These are phyloP conservation scores for Phrynosoma blainvillii DNA, from an alignment of 2,113 vertebrate genomes.

Conservation along the genomic window DNA sequence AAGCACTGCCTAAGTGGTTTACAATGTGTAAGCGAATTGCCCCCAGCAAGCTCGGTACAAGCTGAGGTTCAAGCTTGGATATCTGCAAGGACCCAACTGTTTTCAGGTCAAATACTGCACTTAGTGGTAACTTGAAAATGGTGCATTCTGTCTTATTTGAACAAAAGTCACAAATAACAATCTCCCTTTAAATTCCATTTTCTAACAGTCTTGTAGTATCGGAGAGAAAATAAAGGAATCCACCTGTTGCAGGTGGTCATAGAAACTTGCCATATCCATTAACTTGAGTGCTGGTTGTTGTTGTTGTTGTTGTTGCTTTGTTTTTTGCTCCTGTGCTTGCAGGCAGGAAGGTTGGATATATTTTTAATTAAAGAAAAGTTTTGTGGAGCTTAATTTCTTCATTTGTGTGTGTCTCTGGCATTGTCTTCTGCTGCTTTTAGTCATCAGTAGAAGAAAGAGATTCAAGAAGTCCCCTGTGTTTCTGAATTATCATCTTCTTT, in stretches of 20 bases:
- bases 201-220: not conserved
- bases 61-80: too few relatives aligned
- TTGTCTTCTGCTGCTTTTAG: conserved; percentile 26
- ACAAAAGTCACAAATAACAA: not conserved
- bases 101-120: too few relatives aligned
- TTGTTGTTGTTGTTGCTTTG: not conserved
- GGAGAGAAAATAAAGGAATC: not conserved
- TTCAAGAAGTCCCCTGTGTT: conserved; percentile 23
- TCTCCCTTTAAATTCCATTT: not conserved
- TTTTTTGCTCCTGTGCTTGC: accelerated
- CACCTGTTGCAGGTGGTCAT: too few relatives aligned
- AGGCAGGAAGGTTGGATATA: not conserved
- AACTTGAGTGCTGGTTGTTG: not conserved
- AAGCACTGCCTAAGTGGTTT: too few relatives aligned
- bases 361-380: conserved; percentile 38
- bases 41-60: too few relatives aligned
- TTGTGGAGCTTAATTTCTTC: conserved; percentile 8
- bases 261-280: conserved; percentile 9
- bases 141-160: not conserved
- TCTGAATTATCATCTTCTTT: conserved; percentile 45
- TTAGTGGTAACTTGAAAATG: too few relatives aligned
- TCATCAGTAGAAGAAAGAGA: conserved; percentile 4
- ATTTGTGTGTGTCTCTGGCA: not conserved
- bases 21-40: too few relatives aligned
- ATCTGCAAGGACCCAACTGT: too few relatives aligned